phyloP scores from a whole-genome alignment of 2,113 vertebrate genomes.

The Psittacula cyanocephala region DNA sequence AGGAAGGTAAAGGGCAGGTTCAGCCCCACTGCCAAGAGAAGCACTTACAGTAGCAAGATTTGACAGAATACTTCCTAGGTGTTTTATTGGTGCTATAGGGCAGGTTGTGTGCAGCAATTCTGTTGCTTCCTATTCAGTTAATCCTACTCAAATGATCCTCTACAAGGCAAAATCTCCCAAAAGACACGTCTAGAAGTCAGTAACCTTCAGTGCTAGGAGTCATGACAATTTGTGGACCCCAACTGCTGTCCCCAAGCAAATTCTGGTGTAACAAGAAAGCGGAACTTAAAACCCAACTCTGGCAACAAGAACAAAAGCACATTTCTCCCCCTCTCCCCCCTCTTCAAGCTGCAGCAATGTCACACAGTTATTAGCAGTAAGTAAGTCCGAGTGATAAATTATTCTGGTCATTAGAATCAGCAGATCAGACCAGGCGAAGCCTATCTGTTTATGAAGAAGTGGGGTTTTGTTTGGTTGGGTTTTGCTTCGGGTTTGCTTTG shows the following conservation, averaged over 20 bases:
- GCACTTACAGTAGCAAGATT: neutral
- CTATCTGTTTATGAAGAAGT: neutral
- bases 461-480: neutral
- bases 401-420: constrained; percentile 20
- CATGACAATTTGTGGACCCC: fast-evolving
- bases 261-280: neutral
- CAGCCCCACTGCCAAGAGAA: neutral
- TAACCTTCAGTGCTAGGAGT: neutral
- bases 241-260: neutral
- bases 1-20: neutral
- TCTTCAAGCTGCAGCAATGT: neutral
- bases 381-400: constrained; percentile 8
- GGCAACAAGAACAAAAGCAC: neutral
- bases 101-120: neutral
- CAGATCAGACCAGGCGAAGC: neutral
- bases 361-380: neutral
- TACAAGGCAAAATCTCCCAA: neutral
- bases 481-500: neutral
- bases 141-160: neutral
- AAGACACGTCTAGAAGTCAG: neutral
- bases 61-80: neutral
- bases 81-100: neutral
- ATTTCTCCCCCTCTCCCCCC: neutral
- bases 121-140: neutral
- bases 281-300: neutral